A percentile compares a stretch with the other conserved stretches of the same genome.
phyloP scores from a whole-genome alignment of 2,797 vertebrate species.

The Tachyglossus aculeatus region DNA sequence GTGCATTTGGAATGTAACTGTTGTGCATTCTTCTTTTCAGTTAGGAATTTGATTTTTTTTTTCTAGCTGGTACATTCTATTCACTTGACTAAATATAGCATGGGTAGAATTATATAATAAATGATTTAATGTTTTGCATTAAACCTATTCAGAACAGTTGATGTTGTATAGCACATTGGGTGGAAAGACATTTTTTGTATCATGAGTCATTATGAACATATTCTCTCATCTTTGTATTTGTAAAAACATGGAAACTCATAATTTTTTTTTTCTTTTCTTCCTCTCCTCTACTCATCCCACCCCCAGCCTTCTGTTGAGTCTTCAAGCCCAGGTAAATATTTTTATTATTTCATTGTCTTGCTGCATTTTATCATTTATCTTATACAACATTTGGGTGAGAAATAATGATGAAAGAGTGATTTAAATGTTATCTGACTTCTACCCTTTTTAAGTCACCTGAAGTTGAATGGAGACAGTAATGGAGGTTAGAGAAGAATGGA shows the following conservation, averaged over 20 bases:
- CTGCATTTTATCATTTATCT: background rate
- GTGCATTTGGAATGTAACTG: conserved; percentile 26
- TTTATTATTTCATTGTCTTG: conserved; percentile 1
- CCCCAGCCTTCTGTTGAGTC: conserved; percentile 93
- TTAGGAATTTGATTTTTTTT: background rate
- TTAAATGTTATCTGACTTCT: background rate
- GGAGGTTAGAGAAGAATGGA: background rate
- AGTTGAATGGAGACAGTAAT: background rate
- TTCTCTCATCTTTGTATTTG: background rate
- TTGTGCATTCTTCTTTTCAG: conserved; percentile 12
- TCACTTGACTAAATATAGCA: background rate
- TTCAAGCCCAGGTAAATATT: conserved; percentile 92
- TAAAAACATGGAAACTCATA: background rate
- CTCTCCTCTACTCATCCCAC: no score
- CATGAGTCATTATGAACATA: background rate
- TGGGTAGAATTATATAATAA: background rate
- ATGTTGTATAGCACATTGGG: no score
- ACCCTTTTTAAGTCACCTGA: background rate
- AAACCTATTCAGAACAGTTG: background rate
- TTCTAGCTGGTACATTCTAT: background rate
- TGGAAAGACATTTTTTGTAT: conserved; percentile 6
- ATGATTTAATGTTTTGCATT: conserved; percentile 29
- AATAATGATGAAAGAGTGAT: background rate
- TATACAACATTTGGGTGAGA: conserved; percentile 12
- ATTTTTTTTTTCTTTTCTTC: conserved; percentile 61